These are phyloP conservation scores for Acanthaster planci DNA, from an alignment of 35 echinoderm and acorn worm genomes.

Conservation along the genomic window DNA sequence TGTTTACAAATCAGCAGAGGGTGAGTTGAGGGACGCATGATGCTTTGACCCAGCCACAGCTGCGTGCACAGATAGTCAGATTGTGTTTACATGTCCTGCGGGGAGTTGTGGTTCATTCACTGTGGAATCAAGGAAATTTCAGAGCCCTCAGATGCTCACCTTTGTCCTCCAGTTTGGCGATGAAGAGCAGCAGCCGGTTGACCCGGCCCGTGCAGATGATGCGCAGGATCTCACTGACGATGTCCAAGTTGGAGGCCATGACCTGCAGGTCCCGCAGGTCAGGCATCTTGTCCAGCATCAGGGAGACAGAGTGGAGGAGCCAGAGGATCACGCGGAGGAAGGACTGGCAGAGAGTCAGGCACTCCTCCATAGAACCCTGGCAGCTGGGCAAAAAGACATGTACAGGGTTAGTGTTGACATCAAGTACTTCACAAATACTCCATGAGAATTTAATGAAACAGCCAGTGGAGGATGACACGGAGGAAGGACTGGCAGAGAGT, in stretches of 20 bases:
- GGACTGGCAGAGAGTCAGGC: slow-evolving; percentile 69
- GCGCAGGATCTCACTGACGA: slow-evolving; percentile 69
- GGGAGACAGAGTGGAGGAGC: slow-evolving; percentile 66
- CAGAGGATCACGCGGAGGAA: slow-evolving; percentile 76
- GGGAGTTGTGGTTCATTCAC: too few relatives aligned
- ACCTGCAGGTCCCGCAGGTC: slow-evolving; percentile 36
- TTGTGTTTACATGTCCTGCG: too few relatives aligned
- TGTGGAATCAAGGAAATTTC: too few relatives aligned
- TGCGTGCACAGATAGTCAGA: too few relatives aligned
- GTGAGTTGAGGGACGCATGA: too few relatives aligned
- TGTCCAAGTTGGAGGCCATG: slow-evolving; percentile 59
- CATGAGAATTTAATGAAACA: slow-evolving; percentile 51
- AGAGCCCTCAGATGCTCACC: slow-evolving; percentile 35
- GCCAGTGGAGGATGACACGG: slow-evolving; percentile 67
- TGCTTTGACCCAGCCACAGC: too few relatives aligned
- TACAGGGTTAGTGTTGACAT: neutral
- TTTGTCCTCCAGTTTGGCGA: slow-evolving; percentile 87
- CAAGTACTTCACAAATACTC: neutral
- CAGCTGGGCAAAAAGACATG: slow-evolving; percentile 45
- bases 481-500: slow-evolving; percentile 73
- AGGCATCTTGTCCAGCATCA: slow-evolving; percentile 71
- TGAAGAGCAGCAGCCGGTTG: slow-evolving; percentile 74
- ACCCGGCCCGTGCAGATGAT: slow-evolving; percentile 50
- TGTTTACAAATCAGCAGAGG: too few relatives aligned
- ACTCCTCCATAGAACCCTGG: slow-evolving; percentile 70